Conservation (phyloP, 2,113 vertebrate genomes). For the Halichoeres trimaculatus region DNA sequence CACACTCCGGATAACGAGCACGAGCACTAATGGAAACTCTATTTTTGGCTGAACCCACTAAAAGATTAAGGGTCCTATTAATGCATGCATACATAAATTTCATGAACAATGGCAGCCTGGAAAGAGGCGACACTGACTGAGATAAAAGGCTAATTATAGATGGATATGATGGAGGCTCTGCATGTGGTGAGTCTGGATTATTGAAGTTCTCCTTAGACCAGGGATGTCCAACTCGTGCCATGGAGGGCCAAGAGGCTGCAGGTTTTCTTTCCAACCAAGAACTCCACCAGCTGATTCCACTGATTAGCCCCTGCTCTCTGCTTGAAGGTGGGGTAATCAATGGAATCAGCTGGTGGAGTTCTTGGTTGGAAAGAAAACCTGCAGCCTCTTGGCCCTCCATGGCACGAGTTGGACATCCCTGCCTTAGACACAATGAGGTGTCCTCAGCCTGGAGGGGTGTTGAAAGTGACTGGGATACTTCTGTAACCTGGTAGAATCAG, state of each 20-base stretch:
- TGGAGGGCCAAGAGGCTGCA: too few relatives aligned
- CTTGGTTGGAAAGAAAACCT: too few relatives aligned
- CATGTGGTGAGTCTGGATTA: slow-evolving; percentile 55
- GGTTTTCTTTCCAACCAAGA: too few relatives aligned
- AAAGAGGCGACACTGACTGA: slow-evolving; percentile 56
- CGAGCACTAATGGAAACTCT: slow-evolving; percentile 49
- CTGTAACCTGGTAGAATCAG: slow-evolving; percentile 16
- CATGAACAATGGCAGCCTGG: slow-evolving; percentile 57
- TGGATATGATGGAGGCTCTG: slow-evolving; percentile 17
- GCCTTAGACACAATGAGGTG: neutral
- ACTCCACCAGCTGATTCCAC: too few relatives aligned
- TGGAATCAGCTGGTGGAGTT: too few relatives aligned
- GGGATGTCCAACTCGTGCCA: too few relatives aligned
- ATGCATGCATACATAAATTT: slow-evolving; percentile 64
- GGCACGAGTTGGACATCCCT: too few relatives aligned
- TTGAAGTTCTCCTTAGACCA: slow-evolving; percentile 9
- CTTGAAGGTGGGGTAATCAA: too few relatives aligned
- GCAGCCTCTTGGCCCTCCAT: too few relatives aligned
- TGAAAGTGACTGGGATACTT: slow-evolving; percentile 9
- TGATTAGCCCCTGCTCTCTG: too few relatives aligned
- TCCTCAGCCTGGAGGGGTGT: neutral
- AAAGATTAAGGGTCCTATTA: slow-evolving; percentile 59
- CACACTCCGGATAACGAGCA: neutral
- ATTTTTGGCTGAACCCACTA: slow-evolving; percentile 46
- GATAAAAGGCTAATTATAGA: slow-evolving; percentile 67